Evolutionary conservation across 1,140 invertebrate species (phyloP), one percentile per base, ranked within the genome.

Genomic region (Drosophila arawakana): DNA sequence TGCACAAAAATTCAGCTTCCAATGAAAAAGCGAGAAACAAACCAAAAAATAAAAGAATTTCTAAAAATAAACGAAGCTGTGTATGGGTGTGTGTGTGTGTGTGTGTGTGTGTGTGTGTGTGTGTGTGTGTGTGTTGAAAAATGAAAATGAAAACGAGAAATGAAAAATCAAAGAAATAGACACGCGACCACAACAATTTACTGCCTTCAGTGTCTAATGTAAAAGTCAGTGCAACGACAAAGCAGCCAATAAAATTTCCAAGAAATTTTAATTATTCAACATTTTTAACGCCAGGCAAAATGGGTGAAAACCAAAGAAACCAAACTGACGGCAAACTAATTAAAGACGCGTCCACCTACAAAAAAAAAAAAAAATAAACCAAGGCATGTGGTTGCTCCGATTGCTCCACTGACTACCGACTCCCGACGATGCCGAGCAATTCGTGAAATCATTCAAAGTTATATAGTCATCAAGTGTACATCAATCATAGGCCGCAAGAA

Each of bases 251-350:
- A 78, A 78, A 89, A 88, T 80, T 88, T 88, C 84, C 54, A 49
- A 76, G 84, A 88, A 88, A 84, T 88, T 88, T 89, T 82, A 89
- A 88, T 89, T 88, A 88, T 88, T 88, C 84, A 88, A 88, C 80
- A 88, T 88, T 89, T 89, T 89, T 88, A 89, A 88, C 83, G 83
- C 83, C 83, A 83, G 69, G 83, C 69, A 88, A 88, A 49, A 83
- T 82, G 76, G 66, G 80, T 61, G 34, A 54, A 54, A 41, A 39
- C 37, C 54, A 66, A 58, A 37, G 34, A 72, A 49, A 54, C 50
- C 50, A 65, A 50, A 59, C 57, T 61, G 21, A 63, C 74, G 65
- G 61, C 69, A 61, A 89, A 90, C 84, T 89, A 89, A 89, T 89
- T 89, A 89, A 89, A 90, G 81, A 85, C 54, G 30, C 85, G 81